phyloP scores from a whole-genome alignment of 2,797 vertebrate species.

The Liparis tanakae region DNA sequence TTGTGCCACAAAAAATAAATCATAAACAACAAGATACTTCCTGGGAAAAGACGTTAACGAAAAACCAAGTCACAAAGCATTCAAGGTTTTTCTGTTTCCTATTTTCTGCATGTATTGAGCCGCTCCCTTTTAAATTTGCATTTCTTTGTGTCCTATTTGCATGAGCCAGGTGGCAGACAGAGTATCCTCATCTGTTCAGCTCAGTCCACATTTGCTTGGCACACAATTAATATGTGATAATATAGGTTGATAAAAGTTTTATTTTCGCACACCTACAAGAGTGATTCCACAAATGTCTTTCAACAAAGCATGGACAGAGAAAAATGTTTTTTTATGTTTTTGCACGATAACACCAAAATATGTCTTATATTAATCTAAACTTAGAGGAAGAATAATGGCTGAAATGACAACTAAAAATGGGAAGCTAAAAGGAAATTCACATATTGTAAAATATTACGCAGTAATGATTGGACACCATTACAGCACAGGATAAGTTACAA shows the following conservation, averaged over 20 bases:
- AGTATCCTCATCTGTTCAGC: slow-evolving; percentile 15
- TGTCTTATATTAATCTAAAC: neutral
- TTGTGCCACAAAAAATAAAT: neutral
- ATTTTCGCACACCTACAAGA: neutral
- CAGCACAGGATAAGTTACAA: neutral
- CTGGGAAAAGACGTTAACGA: neutral
- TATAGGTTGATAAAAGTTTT: slow-evolving; percentile 1
- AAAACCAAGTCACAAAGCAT: neutral
- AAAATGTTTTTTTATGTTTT: neutral
- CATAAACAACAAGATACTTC: neutral
- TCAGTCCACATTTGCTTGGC: slow-evolving; percentile 53
- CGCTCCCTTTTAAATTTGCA: slow-evolving; percentile 66
- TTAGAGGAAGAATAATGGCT: neutral
- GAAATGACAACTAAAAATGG: neutral
- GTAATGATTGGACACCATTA: neutral
- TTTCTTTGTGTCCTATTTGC: slow-evolving; percentile 72
- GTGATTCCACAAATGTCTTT: neutral
- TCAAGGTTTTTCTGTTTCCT: neutral
- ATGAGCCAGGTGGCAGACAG: slow-evolving; percentile 55
- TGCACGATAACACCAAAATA: neutral
- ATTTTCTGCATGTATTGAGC: slow-evolving; percentile 18
- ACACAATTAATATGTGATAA: slow-evolving; percentile 9
- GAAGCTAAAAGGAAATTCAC: neutral
- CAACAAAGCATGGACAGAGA: neutral
- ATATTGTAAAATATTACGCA: neutral